Percentiles rank a stretch among this genome's conserved stretches.
phyloP scores from a whole-genome alignment of 2,888 invertebrate genomes.

The Mycalesis mineus region DNA sequence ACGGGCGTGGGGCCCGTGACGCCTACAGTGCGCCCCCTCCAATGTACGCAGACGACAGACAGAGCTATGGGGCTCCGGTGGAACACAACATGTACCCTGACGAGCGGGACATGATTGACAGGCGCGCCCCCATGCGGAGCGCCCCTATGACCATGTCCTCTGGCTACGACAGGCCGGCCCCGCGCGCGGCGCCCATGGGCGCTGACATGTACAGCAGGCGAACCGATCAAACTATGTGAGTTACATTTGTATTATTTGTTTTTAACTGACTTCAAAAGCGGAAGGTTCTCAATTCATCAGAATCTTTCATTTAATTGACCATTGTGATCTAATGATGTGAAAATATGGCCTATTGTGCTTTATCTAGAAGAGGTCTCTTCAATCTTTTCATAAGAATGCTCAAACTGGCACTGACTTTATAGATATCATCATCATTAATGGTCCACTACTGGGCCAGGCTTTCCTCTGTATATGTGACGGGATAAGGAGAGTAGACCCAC shows the following conservation, averaged over 20 bases:
- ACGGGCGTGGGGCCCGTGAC: conserved; percentile 52
- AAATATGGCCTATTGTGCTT: too few species aligned
- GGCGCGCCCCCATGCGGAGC: conserved; percentile 52
- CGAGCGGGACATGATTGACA: conserved; percentile 61
- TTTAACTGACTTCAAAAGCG: too few species aligned
- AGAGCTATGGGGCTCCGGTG: conserved; percentile 39
- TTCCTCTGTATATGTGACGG: too few species aligned
- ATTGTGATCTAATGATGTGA: too few species aligned
- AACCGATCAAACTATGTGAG: conserved; percentile 59
- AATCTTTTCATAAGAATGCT: too few species aligned
- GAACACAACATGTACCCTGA: conserved; percentile 41
- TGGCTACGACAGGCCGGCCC: conserved; percentile 56
- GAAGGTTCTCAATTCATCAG: too few species aligned
- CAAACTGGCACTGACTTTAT: too few species aligned
- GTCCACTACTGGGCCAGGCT: too few species aligned
- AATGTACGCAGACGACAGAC: conserved; percentile 50
- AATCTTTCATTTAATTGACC: too few species aligned
- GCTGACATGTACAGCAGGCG: conserved; percentile 75
- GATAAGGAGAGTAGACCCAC: too few species aligned
- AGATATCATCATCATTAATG: too few species aligned
- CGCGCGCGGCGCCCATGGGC: conserved; percentile 54
- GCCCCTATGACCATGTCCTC: conserved; percentile 45
- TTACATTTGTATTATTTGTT: conserved; percentile 22
- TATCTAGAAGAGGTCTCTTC: too few species aligned
- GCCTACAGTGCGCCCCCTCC: conserved; percentile 57